Conservation (phyloP, 2,888 invertebrate genomes). For the Cerastis leucographa region DNA sequence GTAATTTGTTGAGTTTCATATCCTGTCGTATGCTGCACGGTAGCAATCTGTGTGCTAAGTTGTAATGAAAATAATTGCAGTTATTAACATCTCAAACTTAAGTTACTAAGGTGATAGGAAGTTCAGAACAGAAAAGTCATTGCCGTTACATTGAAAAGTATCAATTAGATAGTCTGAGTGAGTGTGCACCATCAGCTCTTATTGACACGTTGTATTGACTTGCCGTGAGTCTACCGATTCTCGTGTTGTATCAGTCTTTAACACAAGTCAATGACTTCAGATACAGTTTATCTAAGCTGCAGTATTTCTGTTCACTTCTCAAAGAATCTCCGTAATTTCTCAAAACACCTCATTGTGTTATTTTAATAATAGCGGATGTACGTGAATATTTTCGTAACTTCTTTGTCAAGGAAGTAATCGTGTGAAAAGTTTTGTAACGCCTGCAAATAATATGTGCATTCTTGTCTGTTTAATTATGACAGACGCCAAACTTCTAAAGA, state of each 20-base stretch:
- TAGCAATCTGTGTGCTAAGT: constrained; percentile 31
- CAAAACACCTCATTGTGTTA: constrained; percentile 83
- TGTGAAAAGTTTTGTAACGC: constrained; percentile 82
- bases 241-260: constrained; percentile 48
- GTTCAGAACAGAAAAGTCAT: constrained; percentile 33
- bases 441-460: constrained; percentile 71
- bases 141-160: constrained; percentile 35
- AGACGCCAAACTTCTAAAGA: constrained; percentile 59
- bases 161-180: constrained; percentile 29
- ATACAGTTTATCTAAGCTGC: constrained; percentile 60
- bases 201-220: constrained; percentile 57
- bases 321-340: constrained; percentile 79
- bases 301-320: constrained; percentile 71
- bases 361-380: constrained; percentile 84
- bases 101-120: not conserved
- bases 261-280: constrained; percentile 66
- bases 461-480: constrained; percentile 69
- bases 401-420: constrained; percentile 88
- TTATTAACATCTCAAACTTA: constrained; percentile 2
- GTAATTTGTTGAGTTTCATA: constrained; percentile 66
- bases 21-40: constrained; percentile 57
- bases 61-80: constrained; percentile 42
- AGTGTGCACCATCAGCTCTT: constrained; percentile 19
- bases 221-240: constrained; percentile 29
- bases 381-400: constrained; percentile 86